phyloP scores from a whole-genome alignment of 92 coral and sea anemone species.

The Ricordea florida region DNA sequence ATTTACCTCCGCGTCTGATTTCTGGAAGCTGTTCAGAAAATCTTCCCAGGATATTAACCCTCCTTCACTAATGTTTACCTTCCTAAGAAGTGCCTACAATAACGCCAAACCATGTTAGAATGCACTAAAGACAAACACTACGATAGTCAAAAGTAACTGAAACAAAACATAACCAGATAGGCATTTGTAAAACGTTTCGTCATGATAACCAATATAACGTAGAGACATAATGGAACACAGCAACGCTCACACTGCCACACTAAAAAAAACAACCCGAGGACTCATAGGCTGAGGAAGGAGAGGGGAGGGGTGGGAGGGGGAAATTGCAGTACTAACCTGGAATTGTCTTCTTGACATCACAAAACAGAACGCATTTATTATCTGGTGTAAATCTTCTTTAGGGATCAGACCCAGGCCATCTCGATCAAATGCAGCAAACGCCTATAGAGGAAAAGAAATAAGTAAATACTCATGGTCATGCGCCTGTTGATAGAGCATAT shows the following conservation, averaged over 20 bases:
- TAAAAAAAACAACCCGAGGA: too few species aligned
- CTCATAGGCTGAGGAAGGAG: too few species aligned
- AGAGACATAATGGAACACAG: too few species aligned
- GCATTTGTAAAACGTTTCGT: too few species aligned
- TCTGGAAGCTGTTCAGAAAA: conserved; percentile 76
- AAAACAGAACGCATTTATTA: conserved; percentile 89
- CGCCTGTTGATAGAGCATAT: neutral
- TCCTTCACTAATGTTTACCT: conserved; percentile 49
- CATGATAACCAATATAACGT: too few species aligned
- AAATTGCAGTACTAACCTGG: too few species aligned
- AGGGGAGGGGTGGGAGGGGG: too few species aligned
- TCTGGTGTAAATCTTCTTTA: conserved; percentile 76
- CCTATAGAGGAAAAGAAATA: conserved; percentile 24
- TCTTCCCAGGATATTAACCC: conserved; percentile 72
- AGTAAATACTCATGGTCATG: neutral
- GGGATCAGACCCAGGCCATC: conserved; percentile 65
- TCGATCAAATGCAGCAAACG: conserved; percentile 83
- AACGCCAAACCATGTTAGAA: neutral
- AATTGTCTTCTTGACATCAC: conserved; percentile 79
- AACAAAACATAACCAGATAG: too few species aligned
- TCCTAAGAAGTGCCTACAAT: conserved; percentile 71
- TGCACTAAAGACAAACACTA: neutral
- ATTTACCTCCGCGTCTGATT: conserved; percentile 86
- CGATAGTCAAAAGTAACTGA: neutral
- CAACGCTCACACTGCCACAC: too few species aligned